Base-by-base conservation (phyloP, 2,888 invertebrate genomes). In the Cyclophora punctaria region DNA sequence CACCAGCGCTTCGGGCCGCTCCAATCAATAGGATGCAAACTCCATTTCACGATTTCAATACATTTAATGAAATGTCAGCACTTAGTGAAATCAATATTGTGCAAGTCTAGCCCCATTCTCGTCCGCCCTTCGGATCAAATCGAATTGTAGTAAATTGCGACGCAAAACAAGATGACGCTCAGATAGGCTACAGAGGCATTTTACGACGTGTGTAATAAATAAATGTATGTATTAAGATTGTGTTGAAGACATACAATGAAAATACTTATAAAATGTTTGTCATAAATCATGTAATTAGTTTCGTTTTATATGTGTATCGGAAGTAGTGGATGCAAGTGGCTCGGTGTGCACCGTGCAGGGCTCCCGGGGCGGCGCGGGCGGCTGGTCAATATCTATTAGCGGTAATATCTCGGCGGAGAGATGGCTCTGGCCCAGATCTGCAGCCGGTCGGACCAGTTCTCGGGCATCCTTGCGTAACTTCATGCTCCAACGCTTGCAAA, bases 21-120 rank as follows among this genome's bases (percentile, higher is more conserved):
- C 78, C 83, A 83, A 87, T 87, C 86, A 85, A 80, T 83, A 73
- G 80, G 84, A 85, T 80, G 75, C 81, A 78, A 75, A 73, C 75
- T 71, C 81, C 75, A 78, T 80, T 87, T 84, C 87, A 86, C 87
- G 87, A 87, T 85, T 87, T 79, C 85, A 86, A 87, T 87, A 83
- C 79, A 80, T 80, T 80, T 81, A 86, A 85, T 84, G 78, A 86
- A 87, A 87, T 86, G 85, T 83, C 84, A 81, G 86, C 78, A 81
- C 80, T 82, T 78, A 76, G 74, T 79, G 81, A 78, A 82, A 82
- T 78, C 71, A 73, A 74, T 73, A 75, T 84, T 83, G 78, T 76
- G 81, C 67, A 85, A 84, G 66, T 55, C 63, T 59, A 70, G 55
- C 64, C 64, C 62, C 63, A 63, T 66, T 68, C 66, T 67, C 63